Base-by-base conservation (phyloP, 1,140 invertebrate genomes). In the Drosophila biarmipes region DNA sequence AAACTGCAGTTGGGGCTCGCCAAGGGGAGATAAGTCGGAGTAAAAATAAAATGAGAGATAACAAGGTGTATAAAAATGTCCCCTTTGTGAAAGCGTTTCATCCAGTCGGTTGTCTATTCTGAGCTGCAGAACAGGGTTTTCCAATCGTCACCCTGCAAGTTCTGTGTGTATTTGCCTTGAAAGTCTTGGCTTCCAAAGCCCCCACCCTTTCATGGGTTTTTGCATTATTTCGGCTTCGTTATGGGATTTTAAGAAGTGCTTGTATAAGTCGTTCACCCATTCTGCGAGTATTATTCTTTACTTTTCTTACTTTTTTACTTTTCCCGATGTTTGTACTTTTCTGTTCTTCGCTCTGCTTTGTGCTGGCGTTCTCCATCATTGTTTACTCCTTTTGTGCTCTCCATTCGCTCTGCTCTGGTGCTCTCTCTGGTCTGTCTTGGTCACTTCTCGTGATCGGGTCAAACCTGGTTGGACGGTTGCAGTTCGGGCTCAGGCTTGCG, bases 381-480 rank as follows among this genome's bases (percentile, higher is more conserved):
- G 42, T 73, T 61, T 56, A 58, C 53, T 62, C 46, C 15, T 31
- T 73, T 71, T 61, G 21, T 37, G 51, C 21, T 24, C 49, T 27
- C 31, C 31, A 57, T 54, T 51, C 35, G 52, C 34, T 42, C 21
- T 63, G 2, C 40, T 24, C 17, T 31, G 2, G 7, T 15, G 6
- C 48, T 29, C 53, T 46, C 52, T 14, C 14, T 15, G 1, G 12
- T 49, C 35, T 38, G 17, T 74, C 37, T 35, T 35, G 12, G 6
- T 15, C 12, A 10, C 35, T n/a, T 35, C 27, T 57, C 49, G 35
- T 46, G 77, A 80, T 80, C 77, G 63, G 58, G 52, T 74, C 57
- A 59, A 45, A 59, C 69, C 52, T 40, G 42, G 67, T 56, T 57
- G 0, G 10, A 52, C 45, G 42, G 67, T 56, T 57, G 0, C 7